Conservation (phyloP, 2,113 vertebrate genomes). For the Pogonocichla stellata region DNA sequence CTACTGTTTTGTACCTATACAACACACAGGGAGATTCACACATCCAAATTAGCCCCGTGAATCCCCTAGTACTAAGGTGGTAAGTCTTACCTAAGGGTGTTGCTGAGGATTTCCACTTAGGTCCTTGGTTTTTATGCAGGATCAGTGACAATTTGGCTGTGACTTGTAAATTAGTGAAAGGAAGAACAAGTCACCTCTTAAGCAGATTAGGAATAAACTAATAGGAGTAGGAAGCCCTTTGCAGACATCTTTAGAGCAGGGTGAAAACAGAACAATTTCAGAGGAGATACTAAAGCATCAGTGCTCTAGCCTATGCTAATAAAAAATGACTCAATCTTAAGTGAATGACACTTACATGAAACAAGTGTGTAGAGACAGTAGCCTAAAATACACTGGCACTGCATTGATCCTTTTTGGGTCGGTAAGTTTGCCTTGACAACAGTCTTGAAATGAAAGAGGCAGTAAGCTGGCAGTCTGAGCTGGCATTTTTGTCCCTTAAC, state of each 20-base stretch:
- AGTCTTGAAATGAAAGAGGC: constrained; percentile 18
- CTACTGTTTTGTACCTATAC: not conserved
- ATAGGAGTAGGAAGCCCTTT: not conserved
- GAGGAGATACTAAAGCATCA: not conserved
- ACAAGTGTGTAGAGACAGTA: not conserved
- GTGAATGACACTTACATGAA: not conserved
- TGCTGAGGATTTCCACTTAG: not conserved
- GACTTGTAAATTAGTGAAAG: not conserved
- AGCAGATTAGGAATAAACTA: not conserved
- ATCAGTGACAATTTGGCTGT: not conserved
- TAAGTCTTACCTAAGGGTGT: not conserved
- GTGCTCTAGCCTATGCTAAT: not conserved
- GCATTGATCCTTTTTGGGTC: not conserved
- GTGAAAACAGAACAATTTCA: not conserved
- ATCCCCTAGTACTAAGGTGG: not conserved
- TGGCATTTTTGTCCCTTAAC: not conserved
- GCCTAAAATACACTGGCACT: not conserved
- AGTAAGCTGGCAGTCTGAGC: not conserved
- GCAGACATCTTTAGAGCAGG: not conserved
- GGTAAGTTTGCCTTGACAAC: not conserved
- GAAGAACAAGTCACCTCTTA: not conserved
- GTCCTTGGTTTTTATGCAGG: not conserved
- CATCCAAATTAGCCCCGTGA: not conserved
- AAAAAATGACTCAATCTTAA: not conserved
- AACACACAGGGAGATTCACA: not conserved